Percentiles rank a stretch among this genome's conserved stretches.
phyloP scores from a whole-genome alignment of 2,888 invertebrate genomes.

The Trichacis sp. region DNA sequence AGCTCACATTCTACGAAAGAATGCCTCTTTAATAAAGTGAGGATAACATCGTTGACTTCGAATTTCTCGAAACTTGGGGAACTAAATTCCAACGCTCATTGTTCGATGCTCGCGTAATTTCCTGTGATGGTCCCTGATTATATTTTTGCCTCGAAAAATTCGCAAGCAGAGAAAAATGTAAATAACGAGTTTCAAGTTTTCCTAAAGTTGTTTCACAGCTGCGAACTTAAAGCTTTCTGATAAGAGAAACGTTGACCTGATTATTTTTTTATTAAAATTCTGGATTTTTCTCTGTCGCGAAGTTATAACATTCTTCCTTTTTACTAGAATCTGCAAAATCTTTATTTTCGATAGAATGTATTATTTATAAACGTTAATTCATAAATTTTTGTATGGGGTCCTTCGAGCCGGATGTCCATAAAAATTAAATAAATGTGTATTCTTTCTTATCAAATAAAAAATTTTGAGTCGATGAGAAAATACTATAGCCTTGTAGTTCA shows the following conservation, averaged over 20 bases:
- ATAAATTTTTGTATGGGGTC: too few relatives aligned
- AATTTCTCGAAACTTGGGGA: background rate
- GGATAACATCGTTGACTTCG: background rate
- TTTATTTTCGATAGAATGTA: too few relatives aligned
- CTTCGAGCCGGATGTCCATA: too few relatives aligned
- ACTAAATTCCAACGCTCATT: background rate
- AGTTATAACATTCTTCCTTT: too few relatives aligned
- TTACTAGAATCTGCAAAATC: too few relatives aligned
- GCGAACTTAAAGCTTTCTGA: background rate
- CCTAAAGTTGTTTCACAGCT: background rate
- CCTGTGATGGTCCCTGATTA: background rate
- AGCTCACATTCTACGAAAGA: too few relatives aligned
- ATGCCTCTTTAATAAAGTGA: background rate
- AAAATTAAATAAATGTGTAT: too few relatives aligned
- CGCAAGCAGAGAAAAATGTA: background rate
- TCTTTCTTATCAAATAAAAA: too few relatives aligned
- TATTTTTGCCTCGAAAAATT: background rate
- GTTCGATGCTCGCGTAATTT: background rate
- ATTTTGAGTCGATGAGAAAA: too few relatives aligned
- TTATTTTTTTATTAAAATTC: background rate
- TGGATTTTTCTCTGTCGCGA: too few relatives aligned
- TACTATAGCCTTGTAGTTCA: too few relatives aligned
- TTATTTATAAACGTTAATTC: too few relatives aligned
- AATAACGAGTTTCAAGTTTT: background rate
- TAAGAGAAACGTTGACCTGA: background rate